Conservation (phyloP, 2,113 vertebrate species). For the Mystacornis crossleyi region DNA sequence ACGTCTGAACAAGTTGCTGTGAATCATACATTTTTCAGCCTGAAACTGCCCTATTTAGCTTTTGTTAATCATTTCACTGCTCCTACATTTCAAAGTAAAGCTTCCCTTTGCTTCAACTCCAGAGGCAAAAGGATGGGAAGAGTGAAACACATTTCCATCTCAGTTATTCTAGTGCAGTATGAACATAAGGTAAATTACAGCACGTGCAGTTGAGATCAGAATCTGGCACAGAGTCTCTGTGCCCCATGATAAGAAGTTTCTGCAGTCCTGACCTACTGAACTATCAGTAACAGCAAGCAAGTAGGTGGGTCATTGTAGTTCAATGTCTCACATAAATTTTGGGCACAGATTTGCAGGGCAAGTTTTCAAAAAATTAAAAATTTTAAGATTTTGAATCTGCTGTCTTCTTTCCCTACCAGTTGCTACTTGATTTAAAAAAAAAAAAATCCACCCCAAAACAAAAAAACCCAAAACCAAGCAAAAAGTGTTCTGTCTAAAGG, state of each 20-base stretch:
- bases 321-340: not conserved
- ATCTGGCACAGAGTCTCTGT: not conserved
- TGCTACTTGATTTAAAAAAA: not conserved
- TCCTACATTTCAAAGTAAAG: not conserved
- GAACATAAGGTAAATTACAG: not conserved
- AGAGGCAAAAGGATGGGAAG: not conserved
- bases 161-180: not conserved
- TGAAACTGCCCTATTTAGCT: slow-evolving; percentile 37
- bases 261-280: not conserved
- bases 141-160: not conserved
- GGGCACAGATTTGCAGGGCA: not conserved
- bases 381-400: not conserved
- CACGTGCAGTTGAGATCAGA: not conserved
- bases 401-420: not conserved
- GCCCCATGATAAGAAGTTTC: not conserved
- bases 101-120: not conserved
- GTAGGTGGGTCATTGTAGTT: not conserved
- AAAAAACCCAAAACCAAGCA: no score
- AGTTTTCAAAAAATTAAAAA: not conserved
- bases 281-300: not conserved
- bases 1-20: slow-evolving; percentile 47
- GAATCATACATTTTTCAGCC: slow-evolving; percentile 46
- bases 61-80: slow-evolving; percentile 10
- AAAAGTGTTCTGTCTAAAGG: not conserved
- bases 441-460: not conserved